Base-by-base conservation (phyloP, 2,888 invertebrate genomes). In the Drosophila greeni region DNA sequence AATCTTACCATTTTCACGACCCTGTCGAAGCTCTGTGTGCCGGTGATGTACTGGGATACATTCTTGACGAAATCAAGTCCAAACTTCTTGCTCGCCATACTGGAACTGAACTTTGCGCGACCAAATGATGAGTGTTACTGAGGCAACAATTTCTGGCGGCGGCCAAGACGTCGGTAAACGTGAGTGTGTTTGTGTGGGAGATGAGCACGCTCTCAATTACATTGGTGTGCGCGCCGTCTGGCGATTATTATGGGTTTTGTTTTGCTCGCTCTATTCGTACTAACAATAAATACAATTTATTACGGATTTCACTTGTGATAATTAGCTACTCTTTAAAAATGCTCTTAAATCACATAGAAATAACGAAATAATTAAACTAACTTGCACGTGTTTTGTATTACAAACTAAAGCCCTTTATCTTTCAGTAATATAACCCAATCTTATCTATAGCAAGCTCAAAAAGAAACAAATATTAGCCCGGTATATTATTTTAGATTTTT, bases 191-290 rank as follows among this genome's bases (percentile, higher is more conserved):
- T 26, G 26, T 43, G 45, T 45, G 18, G 9, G 29, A 29, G 11
- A 29, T 40, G 23, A n/a, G 23, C n/a, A n/a, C 24, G n/a, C 42
- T 55, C 11, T 11, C 29, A 29, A 29, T 2, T 23, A 16, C 11
- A 29, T 18, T 20, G 20, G 29, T 24, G 43, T 45, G 31, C 16
- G n/a, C 8, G 18, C n/a, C 18, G 37, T n/a, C 16, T 16, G 43
- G 18, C 33, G 29, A 24, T 33, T 47, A 39, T 20, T 11, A 5
- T 4, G n/a, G 24, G 14, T 24, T 65, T 48, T 65, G 65, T 65
- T 65, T 23, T 65, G 65, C 48, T 65, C 48, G 48, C 52, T 16
- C 5, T 23, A 9, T 48, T 24, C 47, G 47, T 20, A 40, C 40
- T n/a, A 40, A 34, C 29, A 62, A 48, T 16, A 47, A 47, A 11